These are phyloP conservation scores for Zophobas morio DNA, from an alignment of 1,140 invertebrate genomes.

Conservation along the genomic window DNA sequence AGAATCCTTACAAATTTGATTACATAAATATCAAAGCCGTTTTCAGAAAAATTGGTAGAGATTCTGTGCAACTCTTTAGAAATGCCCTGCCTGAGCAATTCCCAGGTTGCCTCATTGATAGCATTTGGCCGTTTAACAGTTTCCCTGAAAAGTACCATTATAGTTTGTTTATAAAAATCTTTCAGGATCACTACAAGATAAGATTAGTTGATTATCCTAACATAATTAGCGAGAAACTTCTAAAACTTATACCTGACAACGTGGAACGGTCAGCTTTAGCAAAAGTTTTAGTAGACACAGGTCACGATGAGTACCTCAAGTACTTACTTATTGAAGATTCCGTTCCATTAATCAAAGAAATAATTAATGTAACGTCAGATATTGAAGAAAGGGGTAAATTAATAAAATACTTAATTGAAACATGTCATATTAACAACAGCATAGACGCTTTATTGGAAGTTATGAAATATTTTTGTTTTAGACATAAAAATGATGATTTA, in stretches of 20 bases:
- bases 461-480: constrained; percentile 49
- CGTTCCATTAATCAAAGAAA: constrained; percentile 46
- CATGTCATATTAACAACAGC: constrained; percentile 37
- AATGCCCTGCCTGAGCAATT: neutral
- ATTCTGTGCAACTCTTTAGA: constrained; percentile 6
- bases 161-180: neutral
- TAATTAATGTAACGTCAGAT: constrained; percentile 49
- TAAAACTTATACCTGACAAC: neutral
- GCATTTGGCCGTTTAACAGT: neutral
- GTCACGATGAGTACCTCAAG: constrained; percentile 34
- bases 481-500: constrained; percentile 22
- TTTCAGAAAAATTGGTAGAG: constrained; percentile 17
- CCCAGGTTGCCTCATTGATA: too few species aligned
- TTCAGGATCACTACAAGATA: constrained; percentile 8
- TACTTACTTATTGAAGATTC: constrained; percentile 35
- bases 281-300: constrained; percentile 19
- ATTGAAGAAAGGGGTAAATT: constrained; percentile 31
- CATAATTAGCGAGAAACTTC: neutral
- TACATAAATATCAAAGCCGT: constrained; percentile 5
- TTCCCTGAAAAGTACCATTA: constrained; percentile 15
- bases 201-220: neutral
- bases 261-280: constrained; percentile 6
- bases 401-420: constrained; percentile 22
- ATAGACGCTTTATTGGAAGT: constrained; percentile 29
- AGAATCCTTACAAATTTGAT: neutral